Percentiles rank a stretch among this genome's conserved stretches.
Conservation (phyloP, 2,113 vertebrate species). For the Gasterosteus aculeatus region DNA sequence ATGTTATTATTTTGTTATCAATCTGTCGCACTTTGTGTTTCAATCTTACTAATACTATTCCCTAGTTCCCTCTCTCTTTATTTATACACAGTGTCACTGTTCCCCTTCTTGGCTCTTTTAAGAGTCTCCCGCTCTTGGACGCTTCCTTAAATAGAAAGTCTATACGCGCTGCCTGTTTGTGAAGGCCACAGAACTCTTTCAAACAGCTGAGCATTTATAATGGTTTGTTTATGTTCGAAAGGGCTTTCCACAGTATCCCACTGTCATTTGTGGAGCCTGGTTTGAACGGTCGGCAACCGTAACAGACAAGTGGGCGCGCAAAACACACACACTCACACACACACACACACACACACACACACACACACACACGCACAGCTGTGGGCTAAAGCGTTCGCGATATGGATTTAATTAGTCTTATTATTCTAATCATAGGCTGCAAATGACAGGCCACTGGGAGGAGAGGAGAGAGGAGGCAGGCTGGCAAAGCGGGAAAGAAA, state of each 20-base stretch:
- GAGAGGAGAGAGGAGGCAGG: constrained; percentile 19
- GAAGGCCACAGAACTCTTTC: constrained; percentile 58
- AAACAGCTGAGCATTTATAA: constrained; percentile 77
- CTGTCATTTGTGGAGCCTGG: constrained; percentile 69
- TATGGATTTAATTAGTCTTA: constrained; percentile 77
- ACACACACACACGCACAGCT: constrained; percentile 16
- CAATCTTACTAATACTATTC: constrained; percentile 60
- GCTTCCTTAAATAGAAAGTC: constrained; percentile 77
- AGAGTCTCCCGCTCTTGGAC: constrained; percentile 59
- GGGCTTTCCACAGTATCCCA: constrained; percentile 69
- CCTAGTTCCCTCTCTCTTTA: constrained; percentile 39
- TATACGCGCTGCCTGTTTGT: constrained; percentile 72
- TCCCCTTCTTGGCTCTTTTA: constrained; percentile 67
- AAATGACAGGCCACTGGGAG: constrained; percentile 69
- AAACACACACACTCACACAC: constrained; percentile 7
- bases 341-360: constrained; percentile 6
- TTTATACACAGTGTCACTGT: constrained; percentile 73
- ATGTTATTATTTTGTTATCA: constrained; percentile 42
- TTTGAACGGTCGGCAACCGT: constrained; percentile 44
- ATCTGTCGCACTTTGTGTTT: constrained; percentile 39
- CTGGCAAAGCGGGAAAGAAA: background rate
- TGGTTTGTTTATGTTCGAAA: constrained; percentile 78
- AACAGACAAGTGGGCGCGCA: constrained; percentile 24
- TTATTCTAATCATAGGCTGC: constrained; percentile 76
- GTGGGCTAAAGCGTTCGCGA: constrained; percentile 43